These are phyloP conservation scores for Aplocera efformata DNA, from an alignment of 2,888 invertebrate genomes.

Conservation along the genomic window DNA sequence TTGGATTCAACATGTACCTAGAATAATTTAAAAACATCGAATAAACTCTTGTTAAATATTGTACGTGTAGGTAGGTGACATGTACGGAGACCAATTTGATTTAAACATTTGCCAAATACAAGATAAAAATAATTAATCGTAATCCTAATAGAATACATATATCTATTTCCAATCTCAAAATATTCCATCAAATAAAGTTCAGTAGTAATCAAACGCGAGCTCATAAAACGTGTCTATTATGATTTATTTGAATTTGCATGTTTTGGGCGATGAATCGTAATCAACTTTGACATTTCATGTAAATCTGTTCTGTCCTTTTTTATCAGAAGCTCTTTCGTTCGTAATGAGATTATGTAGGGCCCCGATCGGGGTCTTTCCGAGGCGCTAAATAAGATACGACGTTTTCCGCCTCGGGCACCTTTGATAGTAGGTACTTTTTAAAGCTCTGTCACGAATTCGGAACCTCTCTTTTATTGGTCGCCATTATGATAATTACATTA, in stretches of 20 bases:
- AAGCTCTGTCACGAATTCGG: constrained; percentile 75
- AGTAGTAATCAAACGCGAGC: constrained; percentile 9
- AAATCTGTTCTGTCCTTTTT: constrained; percentile 74
- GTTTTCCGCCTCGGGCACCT: constrained; percentile 74
- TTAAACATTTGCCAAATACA: constrained; percentile 2
- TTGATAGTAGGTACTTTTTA: constrained; percentile 72
- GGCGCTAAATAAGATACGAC: constrained; percentile 78
- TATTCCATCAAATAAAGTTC: no score
- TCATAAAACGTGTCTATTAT: constrained; percentile 24
- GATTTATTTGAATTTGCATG: constrained; percentile 49
- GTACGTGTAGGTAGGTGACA: no score
- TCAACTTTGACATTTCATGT: constrained; percentile 72
- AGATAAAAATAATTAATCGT: no score
- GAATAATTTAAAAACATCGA: no score
- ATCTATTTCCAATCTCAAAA: no score
- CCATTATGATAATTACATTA: constrained; percentile 79
- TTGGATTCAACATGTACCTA: no score
- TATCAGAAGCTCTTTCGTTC: constrained; percentile 68
- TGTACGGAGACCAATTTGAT: no score
- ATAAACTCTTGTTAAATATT: no score
- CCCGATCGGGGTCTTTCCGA: constrained; percentile 55
- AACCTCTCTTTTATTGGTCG: constrained; percentile 77
- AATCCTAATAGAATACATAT: no score
- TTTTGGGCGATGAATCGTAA: constrained; percentile 52
- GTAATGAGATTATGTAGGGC: constrained; percentile 75